Evolutionary conservation across 2,888 invertebrate species (phyloP).

Genomic region (Macaria notata): DNA sequence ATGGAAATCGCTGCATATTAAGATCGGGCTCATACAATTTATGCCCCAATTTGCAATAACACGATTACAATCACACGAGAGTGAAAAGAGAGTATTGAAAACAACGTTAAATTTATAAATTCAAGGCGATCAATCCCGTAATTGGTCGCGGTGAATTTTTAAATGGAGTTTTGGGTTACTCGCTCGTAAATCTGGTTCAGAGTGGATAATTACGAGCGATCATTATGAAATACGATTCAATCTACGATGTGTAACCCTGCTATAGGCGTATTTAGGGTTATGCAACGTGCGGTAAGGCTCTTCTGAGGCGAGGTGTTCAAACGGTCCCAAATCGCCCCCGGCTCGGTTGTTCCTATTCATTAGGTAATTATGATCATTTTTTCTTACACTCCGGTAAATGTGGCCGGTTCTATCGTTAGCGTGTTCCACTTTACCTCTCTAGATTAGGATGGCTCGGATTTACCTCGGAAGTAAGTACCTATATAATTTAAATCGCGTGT

Average conservation of each 20-base stretch:
- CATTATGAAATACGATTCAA: slow-evolving; percentile 58
- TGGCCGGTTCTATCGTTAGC: slow-evolving; percentile 16
- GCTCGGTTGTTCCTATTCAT: slow-evolving; percentile 45
- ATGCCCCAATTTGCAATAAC: slow-evolving; percentile 21
- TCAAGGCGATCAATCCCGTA: slow-evolving; percentile 43
- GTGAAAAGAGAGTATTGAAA: slow-evolving; percentile 20
- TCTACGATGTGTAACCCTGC: slow-evolving; percentile 49
- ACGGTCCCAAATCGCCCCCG: slow-evolving; percentile 35
- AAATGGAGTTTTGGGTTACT: slow-evolving; percentile 54
- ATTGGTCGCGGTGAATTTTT: slow-evolving; percentile 39
- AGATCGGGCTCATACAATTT: slow-evolving; percentile 25
- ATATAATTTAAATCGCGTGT: slow-evolving; percentile 12
- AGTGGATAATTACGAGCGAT: slow-evolving; percentile 52
- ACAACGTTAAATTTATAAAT: slow-evolving; percentile 27
- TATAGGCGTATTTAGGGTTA: slow-evolving; percentile 38
- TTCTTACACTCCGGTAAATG: slow-evolving; percentile 51
- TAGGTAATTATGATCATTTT: slow-evolving; percentile 57
- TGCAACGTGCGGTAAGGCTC: slow-evolving; percentile 45
- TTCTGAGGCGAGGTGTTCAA: slow-evolving; percentile 42
- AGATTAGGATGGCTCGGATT: slow-evolving; percentile 2
- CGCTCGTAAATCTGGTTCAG: slow-evolving; percentile 52
- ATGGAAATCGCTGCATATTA: slow-evolving; percentile 34
- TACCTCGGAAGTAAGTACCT: slow-evolving; percentile 8
- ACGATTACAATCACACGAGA: slow-evolving; percentile 22
- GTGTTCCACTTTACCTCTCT: slow-evolving; percentile 11